Base-by-base conservation (phyloP, 2,797 vertebrate genomes). In the Hippocampus kuda region DNA sequence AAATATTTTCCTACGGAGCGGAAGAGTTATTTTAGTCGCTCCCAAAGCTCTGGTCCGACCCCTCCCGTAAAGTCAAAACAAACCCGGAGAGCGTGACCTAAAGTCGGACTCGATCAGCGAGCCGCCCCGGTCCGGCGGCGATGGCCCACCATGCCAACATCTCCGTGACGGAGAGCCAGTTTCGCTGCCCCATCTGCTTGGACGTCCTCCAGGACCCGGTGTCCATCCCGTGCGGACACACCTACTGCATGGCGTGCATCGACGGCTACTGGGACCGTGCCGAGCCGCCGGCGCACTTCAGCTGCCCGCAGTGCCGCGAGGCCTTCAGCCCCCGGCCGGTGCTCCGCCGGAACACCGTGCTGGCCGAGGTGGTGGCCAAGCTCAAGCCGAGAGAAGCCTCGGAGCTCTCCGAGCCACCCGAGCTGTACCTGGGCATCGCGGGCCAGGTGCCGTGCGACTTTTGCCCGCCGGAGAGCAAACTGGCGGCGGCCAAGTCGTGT, bases 391-490 rank as follows among this genome's bases (percentile, higher is more conserved):
- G 69, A 78, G 82, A 84, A 1, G n/a, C 18, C 65, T 61, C 42
- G 0, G 49, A 27, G 15, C 15, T 59, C 57, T 18, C 6, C 59
- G 15, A 70, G 3, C 68, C 30, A 1, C 68, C 30, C 2, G 16
- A 83, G 68, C 73, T 78, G 0, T 85, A 77, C 74, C 18, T 71
- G 8, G 87, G 70, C 0, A 83, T 78, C 4, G 85, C 83, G 0
- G 94, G 94, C 65, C 93, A 95, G 34, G 93, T 96, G 41, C 90
- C 93, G 66, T 97, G 94, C 0, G 94, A 97, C 82, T 94, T 95
- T 75, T 96, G 94, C 86, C 81, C 88, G 12, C 90, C 88, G 0
- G 92, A 93, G 75, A 90, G 92, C 83, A 92, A 90, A 83, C 90
- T 95, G 77, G 90, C 91, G 77, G 94, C 94, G 0, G 86, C 87